Percentiles rank a stretch among this genome's conserved stretches.
Conservation (phyloP, 1,140 invertebrate species). For the Varroa destructor region DNA sequence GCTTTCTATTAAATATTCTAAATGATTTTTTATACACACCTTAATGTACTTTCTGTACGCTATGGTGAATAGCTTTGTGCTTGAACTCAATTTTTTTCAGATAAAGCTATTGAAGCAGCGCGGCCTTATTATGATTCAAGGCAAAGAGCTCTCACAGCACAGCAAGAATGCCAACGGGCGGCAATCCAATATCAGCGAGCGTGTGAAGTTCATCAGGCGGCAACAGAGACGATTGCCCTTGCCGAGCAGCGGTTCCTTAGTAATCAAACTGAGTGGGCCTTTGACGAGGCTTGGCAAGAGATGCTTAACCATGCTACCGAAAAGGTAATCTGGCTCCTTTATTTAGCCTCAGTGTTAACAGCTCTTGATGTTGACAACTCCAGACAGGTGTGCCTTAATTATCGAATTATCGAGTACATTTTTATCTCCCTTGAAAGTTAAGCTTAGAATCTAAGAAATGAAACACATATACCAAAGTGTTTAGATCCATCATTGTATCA, state of each 20-base stretch:
- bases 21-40: no score
- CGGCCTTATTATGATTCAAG: conserved; percentile 76
- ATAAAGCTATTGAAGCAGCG: conserved; percentile 51
- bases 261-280: conserved; percentile 56
- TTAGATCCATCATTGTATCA: no score
- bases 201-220: conserved; percentile 74
- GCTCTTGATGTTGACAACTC: neutral
- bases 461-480: no score
- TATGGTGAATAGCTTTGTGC: no score
- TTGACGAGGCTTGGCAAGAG: conserved; percentile 92
- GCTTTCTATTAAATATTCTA: no score
- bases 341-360: conserved; percentile 27
- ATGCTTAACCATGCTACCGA: conserved; percentile 91
- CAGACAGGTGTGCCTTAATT: no score
- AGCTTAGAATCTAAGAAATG: no score
- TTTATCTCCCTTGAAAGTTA: no score
- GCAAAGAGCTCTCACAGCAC: conserved; percentile 49
- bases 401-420: no score
- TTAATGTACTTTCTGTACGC: no score
- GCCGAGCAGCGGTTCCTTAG: conserved; percentile 74
- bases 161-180: conserved; percentile 70
- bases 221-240: conserved; percentile 81
- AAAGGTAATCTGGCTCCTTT: conserved; percentile 48
- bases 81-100: neutral
- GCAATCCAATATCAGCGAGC: conserved; percentile 81